Evolutionary conservation across 1,140 invertebrate species (phyloP).

Genomic region (Micrasema longulum): DNA sequence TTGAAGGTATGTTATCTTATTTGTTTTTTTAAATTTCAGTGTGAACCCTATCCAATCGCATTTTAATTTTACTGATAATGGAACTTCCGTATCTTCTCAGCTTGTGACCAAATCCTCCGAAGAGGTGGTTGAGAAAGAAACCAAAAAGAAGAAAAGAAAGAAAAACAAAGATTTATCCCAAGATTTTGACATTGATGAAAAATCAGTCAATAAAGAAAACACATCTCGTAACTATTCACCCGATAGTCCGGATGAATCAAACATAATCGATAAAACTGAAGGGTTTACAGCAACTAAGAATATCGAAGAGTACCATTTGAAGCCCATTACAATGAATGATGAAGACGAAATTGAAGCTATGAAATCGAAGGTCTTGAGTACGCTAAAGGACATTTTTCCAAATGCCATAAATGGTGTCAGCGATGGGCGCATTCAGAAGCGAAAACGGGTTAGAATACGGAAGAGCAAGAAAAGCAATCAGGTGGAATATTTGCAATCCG

Average conservation of each 20-base stretch:
- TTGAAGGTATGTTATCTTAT: too few relatives aligned
- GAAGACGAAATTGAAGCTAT: conserved; percentile 41
- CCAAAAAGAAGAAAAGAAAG: conserved; percentile 52
- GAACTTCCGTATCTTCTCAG: background rate
- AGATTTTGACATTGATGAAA: conserved; percentile 29
- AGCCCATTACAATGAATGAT: conserved; percentile 30
- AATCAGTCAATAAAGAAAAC: conserved; percentile 41
- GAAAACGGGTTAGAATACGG: conserved; percentile 50
- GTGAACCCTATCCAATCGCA: conserved; percentile 40
- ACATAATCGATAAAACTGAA: conserved; percentile 30
- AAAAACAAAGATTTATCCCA: conserved; percentile 44
- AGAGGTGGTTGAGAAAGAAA: conserved; percentile 47
- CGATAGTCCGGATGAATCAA: conserved; percentile 28
- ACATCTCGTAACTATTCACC: conserved; percentile 32
- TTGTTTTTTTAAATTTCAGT: too few relatives aligned
- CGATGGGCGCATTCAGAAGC: conserved; percentile 51
- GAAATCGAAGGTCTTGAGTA: conserved; percentile 45
- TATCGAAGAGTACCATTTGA: conserved; percentile 45
- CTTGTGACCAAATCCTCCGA: background rate
- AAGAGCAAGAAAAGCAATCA: conserved; percentile 51
- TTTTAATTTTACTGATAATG: conserved; percentile 30
- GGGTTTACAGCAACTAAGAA: conserved; percentile 45
- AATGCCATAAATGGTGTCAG: conserved; percentile 45
- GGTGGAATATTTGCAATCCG: conserved; percentile 42
- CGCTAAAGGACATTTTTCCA: conserved; percentile 45